Evolutionary conservation across 1,140 invertebrate genomes (phyloP).

Genomic region (Mylabris phalerata): DNA sequence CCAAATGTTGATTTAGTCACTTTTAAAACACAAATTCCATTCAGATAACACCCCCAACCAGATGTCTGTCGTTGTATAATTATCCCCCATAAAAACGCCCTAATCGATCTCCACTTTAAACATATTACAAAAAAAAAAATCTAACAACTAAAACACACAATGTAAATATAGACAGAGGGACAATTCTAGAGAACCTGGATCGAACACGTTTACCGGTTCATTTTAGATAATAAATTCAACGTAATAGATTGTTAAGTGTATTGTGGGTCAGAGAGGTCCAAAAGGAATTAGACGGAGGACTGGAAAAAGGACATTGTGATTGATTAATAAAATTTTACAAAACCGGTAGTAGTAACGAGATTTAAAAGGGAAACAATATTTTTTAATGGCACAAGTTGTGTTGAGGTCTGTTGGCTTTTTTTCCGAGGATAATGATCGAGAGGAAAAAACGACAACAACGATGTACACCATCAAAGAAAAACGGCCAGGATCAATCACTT

Average conservation of each 20-base stretch:
- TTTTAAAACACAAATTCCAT: constrained; percentile 20
- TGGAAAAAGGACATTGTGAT: not conserved
- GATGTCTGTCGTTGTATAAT: constrained; percentile 32
- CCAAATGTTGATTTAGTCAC: constrained; percentile 18
- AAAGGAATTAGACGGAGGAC: too few relatives aligned
- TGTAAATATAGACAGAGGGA: too few relatives aligned
- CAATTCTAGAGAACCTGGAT: too few relatives aligned
- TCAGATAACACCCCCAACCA: constrained; percentile 32
- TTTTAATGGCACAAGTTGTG: constrained; percentile 31
- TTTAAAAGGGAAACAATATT: constrained; percentile 29
- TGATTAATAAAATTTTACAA: constrained; percentile 10
- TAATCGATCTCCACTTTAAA: constrained; percentile 1
- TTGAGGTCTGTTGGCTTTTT: constrained; percentile 15
- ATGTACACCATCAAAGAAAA: not conserved
- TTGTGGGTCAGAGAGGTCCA: too few relatives aligned
- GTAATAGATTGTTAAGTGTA: too few relatives aligned
- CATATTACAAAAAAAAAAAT: too few relatives aligned
- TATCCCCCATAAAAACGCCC: constrained; percentile 28
- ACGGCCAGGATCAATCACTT: constrained; percentile 29
- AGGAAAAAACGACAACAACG: too few relatives aligned
- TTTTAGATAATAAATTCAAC: too few relatives aligned
- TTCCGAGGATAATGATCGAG: constrained; percentile 4
- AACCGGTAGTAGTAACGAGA: constrained; percentile 16
- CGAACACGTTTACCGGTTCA: too few relatives aligned
- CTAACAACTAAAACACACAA: too few relatives aligned